These are phyloP conservation scores for Papilio elwesi DNA, from an alignment of 2,888 invertebrate genomes.

Conservation along the genomic window DNA sequence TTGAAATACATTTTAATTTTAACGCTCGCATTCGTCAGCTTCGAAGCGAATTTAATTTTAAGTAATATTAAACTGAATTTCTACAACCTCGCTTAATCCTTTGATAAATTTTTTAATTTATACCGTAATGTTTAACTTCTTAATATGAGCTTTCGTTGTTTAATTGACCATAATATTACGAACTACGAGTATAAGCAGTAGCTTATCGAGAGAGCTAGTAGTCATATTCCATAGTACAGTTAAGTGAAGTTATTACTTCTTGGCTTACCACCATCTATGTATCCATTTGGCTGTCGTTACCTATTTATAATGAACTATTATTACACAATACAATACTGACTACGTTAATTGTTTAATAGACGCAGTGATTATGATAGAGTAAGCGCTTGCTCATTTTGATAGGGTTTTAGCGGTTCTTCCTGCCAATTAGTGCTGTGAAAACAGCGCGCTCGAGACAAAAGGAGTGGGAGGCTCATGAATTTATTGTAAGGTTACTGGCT, in stretches of 20 bases:
- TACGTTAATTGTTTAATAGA: conserved; percentile 33
- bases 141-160: too few relatives aligned
- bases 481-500: conserved; percentile 79
- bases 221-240: not conserved
- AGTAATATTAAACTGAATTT: conserved; percentile 18
- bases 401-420: conserved; percentile 73
- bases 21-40: conserved; percentile 9
- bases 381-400: conserved; percentile 66
- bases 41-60: conserved; percentile 28
- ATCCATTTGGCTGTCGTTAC: not conserved
- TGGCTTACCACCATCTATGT: not conserved
- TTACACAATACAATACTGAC: conserved; percentile 22
- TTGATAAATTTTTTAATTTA: not conserved
- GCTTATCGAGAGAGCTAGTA: too few relatives aligned
- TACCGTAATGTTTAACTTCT: not conserved
- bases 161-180: not conserved
- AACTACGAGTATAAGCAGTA: too few relatives aligned
- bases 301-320: conserved; percentile 29
- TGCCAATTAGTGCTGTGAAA: conserved; percentile 77
- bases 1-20: conserved; percentile 51
- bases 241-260: too few relatives aligned
- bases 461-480: conserved; percentile 74
- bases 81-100: not conserved
- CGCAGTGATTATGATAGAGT: conserved; percentile 49
- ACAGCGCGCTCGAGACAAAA: conserved; percentile 71